These are phyloP conservation scores for Caenorhabditis imperialis DNA, from an alignment of 2,888 invertebrate genomes.

Conservation along the genomic window DNA sequence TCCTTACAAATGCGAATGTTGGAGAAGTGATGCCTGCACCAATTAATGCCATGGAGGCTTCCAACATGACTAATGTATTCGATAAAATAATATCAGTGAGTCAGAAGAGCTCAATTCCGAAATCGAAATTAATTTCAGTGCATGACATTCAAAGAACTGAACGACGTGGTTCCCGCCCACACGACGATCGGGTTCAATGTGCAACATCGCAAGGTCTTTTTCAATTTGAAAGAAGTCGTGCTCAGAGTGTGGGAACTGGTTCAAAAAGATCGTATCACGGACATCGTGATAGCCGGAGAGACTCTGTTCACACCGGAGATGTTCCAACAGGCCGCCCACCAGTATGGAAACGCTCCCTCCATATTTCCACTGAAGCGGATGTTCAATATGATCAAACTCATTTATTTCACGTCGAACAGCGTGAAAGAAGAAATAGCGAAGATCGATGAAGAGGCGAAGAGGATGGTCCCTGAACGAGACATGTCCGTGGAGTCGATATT, in stretches of 20 bases:
- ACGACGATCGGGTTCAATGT: constrained; percentile 49
- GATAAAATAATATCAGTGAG: constrained; percentile 55
- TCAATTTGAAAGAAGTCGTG: constrained; percentile 78
- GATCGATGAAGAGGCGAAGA: constrained; percentile 44
- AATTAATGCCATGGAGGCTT: constrained; percentile 51
- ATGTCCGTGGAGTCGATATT: constrained; percentile 27
- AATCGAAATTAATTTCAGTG: constrained; percentile 30
- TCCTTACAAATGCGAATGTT: constrained; percentile 85
- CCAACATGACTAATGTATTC: constrained; percentile 32
- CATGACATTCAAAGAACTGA: constrained; percentile 46
- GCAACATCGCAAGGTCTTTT: constrained; percentile 78
- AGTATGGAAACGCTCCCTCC: constrained; percentile 42
- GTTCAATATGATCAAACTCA: constrained; percentile 52
- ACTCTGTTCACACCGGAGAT: constrained; percentile 66
- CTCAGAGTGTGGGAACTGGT: constrained; percentile 73
- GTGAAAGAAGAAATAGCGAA: constrained; percentile 33
- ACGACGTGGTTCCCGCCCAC: constrained; percentile 48
- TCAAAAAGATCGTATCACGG: constrained; percentile 71
- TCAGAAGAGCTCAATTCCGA: neutral
- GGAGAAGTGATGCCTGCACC: constrained; percentile 82
- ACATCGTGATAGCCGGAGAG: constrained; percentile 69
- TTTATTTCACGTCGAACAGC: constrained; percentile 31
- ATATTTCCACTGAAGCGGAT: constrained; percentile 47
- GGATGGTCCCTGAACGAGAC: constrained; percentile 15
- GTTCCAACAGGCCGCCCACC: constrained; percentile 56